phyloP scores from a whole-genome alignment of 1,140 invertebrate species.

The Papilio polytes region DNA sequence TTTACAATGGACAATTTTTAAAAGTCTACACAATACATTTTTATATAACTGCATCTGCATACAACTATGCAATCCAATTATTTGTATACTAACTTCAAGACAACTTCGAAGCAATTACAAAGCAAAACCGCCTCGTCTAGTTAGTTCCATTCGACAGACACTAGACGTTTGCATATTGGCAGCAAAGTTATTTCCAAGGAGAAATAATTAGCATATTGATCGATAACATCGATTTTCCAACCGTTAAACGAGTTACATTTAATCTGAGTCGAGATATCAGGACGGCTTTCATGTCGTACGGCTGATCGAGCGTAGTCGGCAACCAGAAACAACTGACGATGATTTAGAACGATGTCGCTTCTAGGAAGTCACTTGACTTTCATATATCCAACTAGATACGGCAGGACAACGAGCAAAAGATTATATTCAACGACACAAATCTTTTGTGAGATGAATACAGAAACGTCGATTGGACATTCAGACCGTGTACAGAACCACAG shows the following conservation, averaged over 20 bases:
- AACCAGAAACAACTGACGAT: conserved; percentile 6
- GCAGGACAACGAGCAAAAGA: conserved; percentile 23
- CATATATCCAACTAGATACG: conserved; percentile 29
- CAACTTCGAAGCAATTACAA: conserved; percentile 20
- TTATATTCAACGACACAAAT: conserved; percentile 28
- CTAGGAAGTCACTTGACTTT: conserved; percentile 33
- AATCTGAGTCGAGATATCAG: conserved; percentile 27
- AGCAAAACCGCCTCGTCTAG: conserved; percentile 8
- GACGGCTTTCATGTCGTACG: conserved; percentile 27
- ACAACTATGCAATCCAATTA: neutral
- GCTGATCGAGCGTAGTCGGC: conserved; percentile 15
- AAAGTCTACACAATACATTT: neutral
- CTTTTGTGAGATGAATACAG: conserved; percentile 34
- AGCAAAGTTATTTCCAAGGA: conserved; percentile 19
- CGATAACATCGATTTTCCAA: conserved; percentile 36
- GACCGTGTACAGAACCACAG: neutral
- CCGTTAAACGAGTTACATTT: conserved; percentile 23
- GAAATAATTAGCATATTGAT: conserved; percentile 33
- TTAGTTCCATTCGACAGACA: conserved; percentile 19
- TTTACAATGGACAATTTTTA: neutral
- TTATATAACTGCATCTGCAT: neutral
- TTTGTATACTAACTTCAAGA: neutral
- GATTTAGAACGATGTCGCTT: conserved; percentile 24
- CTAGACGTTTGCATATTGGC: conserved; percentile 29
- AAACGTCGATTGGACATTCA: conserved; percentile 26